These are phyloP conservation scores for Dipodomys stephensi DNA, from an alignment of 2,113 vertebrate species.

Conservation along the genomic window DNA sequence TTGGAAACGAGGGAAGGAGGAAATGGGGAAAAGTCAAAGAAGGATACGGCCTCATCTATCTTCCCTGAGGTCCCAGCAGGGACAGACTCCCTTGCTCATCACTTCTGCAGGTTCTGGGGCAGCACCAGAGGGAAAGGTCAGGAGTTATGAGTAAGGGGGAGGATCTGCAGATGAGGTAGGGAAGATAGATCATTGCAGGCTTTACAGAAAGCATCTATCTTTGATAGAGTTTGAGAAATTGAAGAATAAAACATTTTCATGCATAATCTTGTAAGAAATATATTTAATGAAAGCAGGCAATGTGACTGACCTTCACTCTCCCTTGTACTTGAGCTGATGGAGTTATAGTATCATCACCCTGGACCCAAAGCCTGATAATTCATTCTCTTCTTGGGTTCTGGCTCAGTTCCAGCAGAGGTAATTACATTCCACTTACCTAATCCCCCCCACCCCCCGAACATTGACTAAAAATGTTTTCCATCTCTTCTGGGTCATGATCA, in stretches of 20 bases:
- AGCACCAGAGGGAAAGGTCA: neutral
- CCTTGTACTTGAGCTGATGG: neutral
- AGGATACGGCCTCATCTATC: neutral
- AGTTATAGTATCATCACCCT: constrained; percentile 4
- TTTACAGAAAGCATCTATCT: neutral
- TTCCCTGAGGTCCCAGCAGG: neutral
- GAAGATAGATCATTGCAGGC: neutral
- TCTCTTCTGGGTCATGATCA: neutral
- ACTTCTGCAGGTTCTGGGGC: neutral
- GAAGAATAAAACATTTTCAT: neutral
- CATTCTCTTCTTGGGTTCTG: constrained; percentile 14
- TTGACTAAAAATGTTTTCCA: constrained; percentile 23
- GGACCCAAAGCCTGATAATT: neutral
- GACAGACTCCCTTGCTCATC: neutral
- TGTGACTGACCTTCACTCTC: neutral
- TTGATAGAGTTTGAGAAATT: neutral
- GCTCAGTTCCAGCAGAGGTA: neutral
- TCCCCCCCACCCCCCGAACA: neutral
- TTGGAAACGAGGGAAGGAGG: neutral
- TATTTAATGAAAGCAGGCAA: neutral
- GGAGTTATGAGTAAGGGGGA: neutral
- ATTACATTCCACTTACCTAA: constrained; percentile 36
- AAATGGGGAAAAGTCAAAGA: neutral
- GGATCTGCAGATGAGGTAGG: neutral
- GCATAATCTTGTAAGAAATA: neutral